Percentiles rank a stretch among this genome's conserved stretches.
phyloP scores from a whole-genome alignment of 2,113 vertebrate species.

The Aleadryas rufinucha region DNA sequence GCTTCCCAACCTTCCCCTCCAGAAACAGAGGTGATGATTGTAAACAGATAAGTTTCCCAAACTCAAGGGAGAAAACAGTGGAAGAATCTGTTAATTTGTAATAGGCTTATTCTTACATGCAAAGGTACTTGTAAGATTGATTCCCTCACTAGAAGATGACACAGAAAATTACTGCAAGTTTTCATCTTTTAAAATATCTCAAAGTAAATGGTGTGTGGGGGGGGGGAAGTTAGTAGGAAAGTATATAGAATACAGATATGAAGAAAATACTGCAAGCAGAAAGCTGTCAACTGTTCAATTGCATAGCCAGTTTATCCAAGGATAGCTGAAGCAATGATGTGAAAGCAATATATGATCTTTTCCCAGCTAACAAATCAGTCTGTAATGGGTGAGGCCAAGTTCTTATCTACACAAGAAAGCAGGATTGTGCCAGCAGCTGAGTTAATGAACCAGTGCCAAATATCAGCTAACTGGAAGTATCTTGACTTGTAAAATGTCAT shows the following conservation, averaged over 20 bases:
- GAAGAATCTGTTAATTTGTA: neutral
- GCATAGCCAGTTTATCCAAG: neutral
- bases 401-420: constrained; percentile 42
- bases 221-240: neutral
- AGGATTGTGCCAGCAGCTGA: constrained; percentile 34
- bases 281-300: neutral
- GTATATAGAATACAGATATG: neutral
- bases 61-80: neutral
- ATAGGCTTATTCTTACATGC: neutral
- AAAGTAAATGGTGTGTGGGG: neutral
- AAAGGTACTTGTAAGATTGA: neutral
- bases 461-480: neutral
- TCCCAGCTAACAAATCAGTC: constrained; percentile 50
- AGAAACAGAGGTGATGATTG: neutral
- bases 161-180: neutral
- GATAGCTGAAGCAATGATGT: constrained; percentile 20
- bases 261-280: neutral
- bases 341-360: constrained; percentile 51
- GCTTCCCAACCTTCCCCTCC: neutral
- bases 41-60: neutral
- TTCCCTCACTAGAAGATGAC: neutral
- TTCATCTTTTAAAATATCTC: neutral
- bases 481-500: neutral
- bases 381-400: constrained; percentile 27
- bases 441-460: constrained; percentile 9